Percentiles rank a stretch among this genome's conserved stretches.
phyloP scores from a whole-genome alignment of 2,888 invertebrate genomes.

The Parapristionchus giblindavisi region DNA sequence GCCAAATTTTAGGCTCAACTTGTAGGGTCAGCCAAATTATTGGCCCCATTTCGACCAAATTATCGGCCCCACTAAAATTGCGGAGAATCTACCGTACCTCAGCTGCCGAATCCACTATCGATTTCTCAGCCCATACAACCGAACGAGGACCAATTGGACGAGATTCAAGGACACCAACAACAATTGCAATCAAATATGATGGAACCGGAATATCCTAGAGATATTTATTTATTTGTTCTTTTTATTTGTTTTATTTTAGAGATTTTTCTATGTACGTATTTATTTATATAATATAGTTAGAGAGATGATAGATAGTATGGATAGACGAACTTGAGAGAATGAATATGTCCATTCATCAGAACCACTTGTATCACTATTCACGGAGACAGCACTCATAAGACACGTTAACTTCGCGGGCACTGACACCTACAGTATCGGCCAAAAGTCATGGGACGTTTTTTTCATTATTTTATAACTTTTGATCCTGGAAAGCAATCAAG shows the following conservation, averaged over 20 bases:
- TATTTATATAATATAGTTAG: no score
- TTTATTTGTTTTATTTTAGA: no score
- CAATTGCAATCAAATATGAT: slow-evolving; percentile 88
- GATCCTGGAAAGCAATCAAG: no score
- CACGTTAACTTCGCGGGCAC: slow-evolving; percentile 82
- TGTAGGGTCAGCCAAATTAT: no score
- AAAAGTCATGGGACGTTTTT: no score
- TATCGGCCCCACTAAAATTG: no score
- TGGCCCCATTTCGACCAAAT: no score
- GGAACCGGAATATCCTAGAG: slow-evolving; percentile 81
- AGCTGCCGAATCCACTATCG: slow-evolving; percentile 80
- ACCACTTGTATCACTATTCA: slow-evolving; percentile 46
- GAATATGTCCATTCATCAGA: slow-evolving; percentile 5
- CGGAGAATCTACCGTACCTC: slow-evolving; percentile 3
- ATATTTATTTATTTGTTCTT: no score
- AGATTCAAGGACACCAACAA: slow-evolving; percentile 76
- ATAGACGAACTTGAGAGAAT: slow-evolving; percentile 17
- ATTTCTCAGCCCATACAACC: slow-evolving; percentile 89
- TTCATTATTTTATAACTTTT: no score
- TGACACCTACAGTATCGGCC: slow-evolving; percentile 78
- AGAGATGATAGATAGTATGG: no score
- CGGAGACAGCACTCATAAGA: slow-evolving; percentile 82
- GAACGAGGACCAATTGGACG: not conserved
- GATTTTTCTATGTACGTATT: no score
- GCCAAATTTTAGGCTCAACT: no score